Evolutionary conservation across 2,113 vertebrate species (phyloP).

Genomic region (Neodontobutis hainanensis): DNA sequence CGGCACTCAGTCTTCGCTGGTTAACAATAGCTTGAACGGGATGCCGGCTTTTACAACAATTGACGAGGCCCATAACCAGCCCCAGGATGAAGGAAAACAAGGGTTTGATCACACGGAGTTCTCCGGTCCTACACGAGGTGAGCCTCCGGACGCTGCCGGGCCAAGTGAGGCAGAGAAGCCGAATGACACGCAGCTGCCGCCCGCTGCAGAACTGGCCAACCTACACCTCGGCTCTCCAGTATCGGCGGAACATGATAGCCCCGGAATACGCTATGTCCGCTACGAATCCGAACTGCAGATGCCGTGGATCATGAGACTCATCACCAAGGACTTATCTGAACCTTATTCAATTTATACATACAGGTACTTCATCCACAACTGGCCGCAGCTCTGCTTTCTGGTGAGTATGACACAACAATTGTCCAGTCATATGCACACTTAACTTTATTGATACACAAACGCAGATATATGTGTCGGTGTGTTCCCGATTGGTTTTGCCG

Average conservation of each 20-base stretch:
- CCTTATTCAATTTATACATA: conserved; percentile 99
- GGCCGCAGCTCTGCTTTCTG: conserved; percentile 99
- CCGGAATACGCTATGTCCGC: conserved; percentile 92
- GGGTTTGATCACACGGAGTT: conserved; percentile 79
- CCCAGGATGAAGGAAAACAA: conserved; percentile 36
- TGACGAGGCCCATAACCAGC: conserved; percentile 42
- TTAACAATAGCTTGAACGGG: conserved; percentile 75
- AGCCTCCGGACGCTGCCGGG: conserved; percentile 57
- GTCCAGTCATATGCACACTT: neutral
- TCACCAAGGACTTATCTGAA: conserved; percentile 99
- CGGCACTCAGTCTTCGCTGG: conserved; percentile 74
- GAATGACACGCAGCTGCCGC: conserved; percentile 61
- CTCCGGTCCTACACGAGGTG: conserved; percentile 44
- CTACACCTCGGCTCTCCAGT: conserved; percentile 64
- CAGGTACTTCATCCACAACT: conserved; percentile 99
- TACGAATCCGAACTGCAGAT: conserved; percentile 99
- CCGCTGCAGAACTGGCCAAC: conserved; percentile 79
- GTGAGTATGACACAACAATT: conserved; percentile 81
- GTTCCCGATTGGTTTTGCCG: neutral
- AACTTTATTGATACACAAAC: too few species aligned
- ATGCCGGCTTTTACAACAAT: conserved; percentile 64
- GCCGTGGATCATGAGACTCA: conserved; percentile 99
- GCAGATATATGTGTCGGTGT: too few species aligned
- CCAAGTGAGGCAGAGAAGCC: conserved; percentile 70
- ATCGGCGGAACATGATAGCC: conserved; percentile 72